phyloP scores from a whole-genome alignment of 2,888 invertebrate species.

The Caenorhabditis afra region DNA sequence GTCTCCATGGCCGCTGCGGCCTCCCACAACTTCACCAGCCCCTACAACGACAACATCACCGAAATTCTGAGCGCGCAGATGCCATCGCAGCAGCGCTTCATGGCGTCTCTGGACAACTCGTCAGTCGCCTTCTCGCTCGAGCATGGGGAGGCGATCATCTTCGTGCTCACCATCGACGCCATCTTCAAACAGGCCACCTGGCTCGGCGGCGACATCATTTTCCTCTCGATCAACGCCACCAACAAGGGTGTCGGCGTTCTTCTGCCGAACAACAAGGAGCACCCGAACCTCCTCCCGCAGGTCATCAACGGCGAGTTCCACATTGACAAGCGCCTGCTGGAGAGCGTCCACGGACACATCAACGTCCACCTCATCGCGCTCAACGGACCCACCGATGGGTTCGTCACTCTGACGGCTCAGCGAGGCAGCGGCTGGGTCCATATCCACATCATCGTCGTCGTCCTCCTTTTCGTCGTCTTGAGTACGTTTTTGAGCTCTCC shows the following conservation, averaged over 20 bases:
- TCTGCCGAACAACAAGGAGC: constrained; percentile 6
- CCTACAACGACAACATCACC: too few species aligned
- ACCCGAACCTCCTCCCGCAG: constrained; percentile 8
- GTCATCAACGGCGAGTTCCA: constrained; percentile 3
- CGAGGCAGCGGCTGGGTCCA: constrained; percentile 6
- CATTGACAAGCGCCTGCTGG: neutral
- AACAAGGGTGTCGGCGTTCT: constrained; percentile 2
- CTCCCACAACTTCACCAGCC: too few species aligned
- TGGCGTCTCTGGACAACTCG: too few species aligned
- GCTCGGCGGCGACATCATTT: neutral
- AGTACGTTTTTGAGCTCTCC: constrained; percentile 8
- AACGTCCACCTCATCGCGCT: constrained; percentile 13
- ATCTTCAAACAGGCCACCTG: too few species aligned
- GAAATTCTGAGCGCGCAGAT: too few species aligned
- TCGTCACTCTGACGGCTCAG: neutral
- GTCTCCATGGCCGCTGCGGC: too few species aligned
- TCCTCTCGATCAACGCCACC: too few species aligned
- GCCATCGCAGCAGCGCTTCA: too few species aligned
- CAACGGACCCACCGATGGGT: constrained; percentile 3
- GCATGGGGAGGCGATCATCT: too few species aligned
- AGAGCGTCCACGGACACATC: neutral
- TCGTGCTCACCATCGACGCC: too few species aligned
- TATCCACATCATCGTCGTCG: constrained; percentile 3
- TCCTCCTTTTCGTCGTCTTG: neutral
- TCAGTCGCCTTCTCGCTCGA: too few species aligned